These are phyloP conservation scores for Andrena bicolor DNA, from an alignment of 2,888 invertebrate genomes.

Conservation along the genomic window DNA sequence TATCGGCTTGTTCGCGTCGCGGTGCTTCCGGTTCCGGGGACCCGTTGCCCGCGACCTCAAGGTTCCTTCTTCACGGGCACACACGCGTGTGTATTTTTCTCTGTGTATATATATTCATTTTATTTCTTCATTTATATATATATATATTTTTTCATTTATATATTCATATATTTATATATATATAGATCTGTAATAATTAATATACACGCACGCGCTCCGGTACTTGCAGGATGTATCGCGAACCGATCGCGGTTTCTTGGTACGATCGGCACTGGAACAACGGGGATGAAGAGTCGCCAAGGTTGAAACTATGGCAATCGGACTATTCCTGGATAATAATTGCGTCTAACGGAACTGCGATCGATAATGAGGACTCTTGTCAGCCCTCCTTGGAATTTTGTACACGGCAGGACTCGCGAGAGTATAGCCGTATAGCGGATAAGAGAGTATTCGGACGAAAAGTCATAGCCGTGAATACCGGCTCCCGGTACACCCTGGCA, in stretches of 20 bases:
- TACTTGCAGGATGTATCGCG: slow-evolving; percentile 35
- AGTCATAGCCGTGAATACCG: slow-evolving; percentile 24
- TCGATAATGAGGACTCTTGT: no score
- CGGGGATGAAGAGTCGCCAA: slow-evolving; percentile 23
- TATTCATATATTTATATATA: slow-evolving; percentile 42
- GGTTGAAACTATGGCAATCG: slow-evolving; percentile 42
- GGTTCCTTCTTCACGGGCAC: slow-evolving; percentile 57
- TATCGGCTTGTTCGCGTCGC: slow-evolving; percentile 48
- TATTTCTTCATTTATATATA: slow-evolving; percentile 39
- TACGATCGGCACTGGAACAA: slow-evolving; percentile 54
- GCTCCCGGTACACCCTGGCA: slow-evolving; percentile 2
- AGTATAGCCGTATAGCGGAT: no score
- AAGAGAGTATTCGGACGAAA: slow-evolving; percentile 9
- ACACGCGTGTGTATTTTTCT: slow-evolving; percentile 28
- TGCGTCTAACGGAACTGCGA: background rate
- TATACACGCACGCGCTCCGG: slow-evolving; percentile 52
- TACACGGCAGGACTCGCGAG: no score
- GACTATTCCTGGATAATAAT: slow-evolving; percentile 9
- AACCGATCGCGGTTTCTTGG: slow-evolving; percentile 39
- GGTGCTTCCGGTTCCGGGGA: slow-evolving; percentile 59
- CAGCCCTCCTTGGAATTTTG: no score
- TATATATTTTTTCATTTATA: slow-evolving; percentile 51
- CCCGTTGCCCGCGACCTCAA: slow-evolving; percentile 53
- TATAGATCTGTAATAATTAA: slow-evolving; percentile 55
- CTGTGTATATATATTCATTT: slow-evolving; percentile 30